phyloP scores from a whole-genome alignment of 2,888 invertebrate species.

The Ceraclea dissimilis region DNA sequence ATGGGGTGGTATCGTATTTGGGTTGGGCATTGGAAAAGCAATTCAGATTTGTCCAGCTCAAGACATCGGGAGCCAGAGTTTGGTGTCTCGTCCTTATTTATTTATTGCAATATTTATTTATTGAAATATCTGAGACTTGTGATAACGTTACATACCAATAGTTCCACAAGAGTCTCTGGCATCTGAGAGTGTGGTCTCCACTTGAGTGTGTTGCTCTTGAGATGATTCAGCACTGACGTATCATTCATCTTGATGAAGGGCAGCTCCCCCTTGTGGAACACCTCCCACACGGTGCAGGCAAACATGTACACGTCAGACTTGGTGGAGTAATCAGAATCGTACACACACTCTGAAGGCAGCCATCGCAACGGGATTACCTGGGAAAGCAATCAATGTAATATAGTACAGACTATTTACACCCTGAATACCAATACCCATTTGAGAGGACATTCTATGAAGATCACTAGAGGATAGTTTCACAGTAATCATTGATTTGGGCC shows the following conservation, averaged over 20 bases:
- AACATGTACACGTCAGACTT: constrained; percentile 92
- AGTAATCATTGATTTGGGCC: too few species aligned
- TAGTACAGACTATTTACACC: too few species aligned
- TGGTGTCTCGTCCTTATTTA: too few species aligned
- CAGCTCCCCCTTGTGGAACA: constrained; percentile 49
- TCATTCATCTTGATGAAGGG: constrained; percentile 62
- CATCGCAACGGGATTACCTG: constrained; percentile 81
- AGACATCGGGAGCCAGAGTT: too few species aligned
- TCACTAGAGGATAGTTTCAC: too few species aligned
- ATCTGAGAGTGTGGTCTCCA: constrained; percentile 62
- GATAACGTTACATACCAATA: constrained; percentile 51
- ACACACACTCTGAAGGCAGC: constrained; percentile 82
- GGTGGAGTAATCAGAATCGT: constrained; percentile 85
- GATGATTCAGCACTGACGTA: constrained; percentile 59
- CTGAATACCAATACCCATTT: too few species aligned
- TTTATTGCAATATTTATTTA: too few species aligned
- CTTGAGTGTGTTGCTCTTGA: constrained; percentile 57
- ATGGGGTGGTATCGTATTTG: too few species aligned
- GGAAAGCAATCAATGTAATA: background rate
- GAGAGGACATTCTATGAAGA: too few species aligned
- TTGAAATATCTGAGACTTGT: too few species aligned
- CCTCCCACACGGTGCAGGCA: constrained; percentile 85
- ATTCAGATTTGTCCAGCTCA: too few species aligned
- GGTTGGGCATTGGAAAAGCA: too few species aligned
- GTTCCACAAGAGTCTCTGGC: constrained; percentile 52